These are phyloP conservation scores for Leptinotarsa lineolata DNA, from an alignment of 1,140 invertebrate genomes.

Conservation along the genomic window DNA sequence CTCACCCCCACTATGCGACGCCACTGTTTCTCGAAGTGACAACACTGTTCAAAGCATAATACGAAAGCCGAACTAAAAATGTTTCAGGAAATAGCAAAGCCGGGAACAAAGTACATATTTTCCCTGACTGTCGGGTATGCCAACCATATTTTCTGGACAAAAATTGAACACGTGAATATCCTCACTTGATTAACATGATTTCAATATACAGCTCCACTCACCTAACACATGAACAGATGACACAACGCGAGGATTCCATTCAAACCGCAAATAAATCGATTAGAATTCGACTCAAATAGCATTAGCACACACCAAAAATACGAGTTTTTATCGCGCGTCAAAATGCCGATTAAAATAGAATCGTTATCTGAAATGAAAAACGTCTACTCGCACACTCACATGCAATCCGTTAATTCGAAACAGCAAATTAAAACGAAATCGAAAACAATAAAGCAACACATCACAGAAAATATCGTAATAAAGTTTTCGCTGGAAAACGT, in stretches of 20 bases:
- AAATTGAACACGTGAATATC: too few relatives aligned
- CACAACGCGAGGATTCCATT: background rate
- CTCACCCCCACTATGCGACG: too few relatives aligned
- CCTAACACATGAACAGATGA: background rate
- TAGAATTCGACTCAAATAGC: too few relatives aligned
- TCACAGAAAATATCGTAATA: slow-evolving; percentile 1
- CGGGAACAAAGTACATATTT: too few relatives aligned
- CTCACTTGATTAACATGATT: too few relatives aligned
- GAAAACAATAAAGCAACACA: background rate
- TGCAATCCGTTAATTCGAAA: background rate
- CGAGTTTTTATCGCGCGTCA: background rate
- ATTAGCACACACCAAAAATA: background rate
- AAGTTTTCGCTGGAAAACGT: background rate
- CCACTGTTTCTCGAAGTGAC: too few relatives aligned
- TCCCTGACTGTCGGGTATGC: too few relatives aligned
- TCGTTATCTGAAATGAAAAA: slow-evolving; percentile 1
- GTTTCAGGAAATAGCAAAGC: too few relatives aligned
- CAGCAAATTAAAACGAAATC: background rate
- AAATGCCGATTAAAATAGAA: background rate
- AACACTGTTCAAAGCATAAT: too few relatives aligned
- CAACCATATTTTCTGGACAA: too few relatives aligned
- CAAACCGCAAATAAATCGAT: too few relatives aligned
- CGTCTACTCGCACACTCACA: background rate
- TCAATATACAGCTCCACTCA: background rate
- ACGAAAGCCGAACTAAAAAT: too few relatives aligned